Conservation (phyloP, 2,888 invertebrate genomes). For the Caenorhabditis angaria region DNA sequence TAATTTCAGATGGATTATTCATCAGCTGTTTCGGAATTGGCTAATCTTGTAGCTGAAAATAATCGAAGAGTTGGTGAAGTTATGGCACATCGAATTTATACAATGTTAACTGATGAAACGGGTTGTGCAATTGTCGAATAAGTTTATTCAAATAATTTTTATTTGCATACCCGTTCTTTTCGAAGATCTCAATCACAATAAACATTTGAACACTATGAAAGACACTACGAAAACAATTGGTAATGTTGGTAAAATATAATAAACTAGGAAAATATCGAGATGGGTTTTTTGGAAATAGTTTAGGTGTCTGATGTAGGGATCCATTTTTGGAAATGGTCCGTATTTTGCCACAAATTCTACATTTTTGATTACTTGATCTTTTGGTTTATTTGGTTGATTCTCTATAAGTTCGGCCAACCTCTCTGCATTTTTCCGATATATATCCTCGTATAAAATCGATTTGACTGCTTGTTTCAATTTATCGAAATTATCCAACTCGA, state of each 20-base stretch:
- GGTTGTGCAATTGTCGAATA: slow-evolving; percentile 41
- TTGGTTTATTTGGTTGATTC: slow-evolving; percentile 15
- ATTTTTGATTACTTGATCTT: background rate
- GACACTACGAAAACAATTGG: background rate
- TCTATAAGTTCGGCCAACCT: slow-evolving; percentile 16
- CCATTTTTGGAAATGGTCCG: slow-evolving; percentile 38
- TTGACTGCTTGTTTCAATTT: slow-evolving; percentile 14
- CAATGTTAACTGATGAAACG: slow-evolving; percentile 48
- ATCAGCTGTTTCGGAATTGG: slow-evolving; percentile 35
- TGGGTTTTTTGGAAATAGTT: slow-evolving; percentile 31
- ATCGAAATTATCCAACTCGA: slow-evolving; percentile 9
- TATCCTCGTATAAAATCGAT: slow-evolving; percentile 10
- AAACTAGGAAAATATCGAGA: slow-evolving; percentile 17
- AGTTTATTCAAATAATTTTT: too few species aligned
- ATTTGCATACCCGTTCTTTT: too few species aligned
- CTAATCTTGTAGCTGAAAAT: slow-evolving; percentile 42
- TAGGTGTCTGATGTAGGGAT: slow-evolving; percentile 31
- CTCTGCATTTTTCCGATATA: slow-evolving; percentile 15
- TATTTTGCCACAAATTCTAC: slow-evolving; percentile 10
- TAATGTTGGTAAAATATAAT: background rate
- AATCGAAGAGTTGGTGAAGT: slow-evolving; percentile 42
- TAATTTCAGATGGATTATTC: slow-evolving; percentile 42
- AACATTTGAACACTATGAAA: background rate
- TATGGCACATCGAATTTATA: slow-evolving; percentile 46
- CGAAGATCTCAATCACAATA: background rate